Evolutionary conservation across 2,797 vertebrate genomes (phyloP), one percentile per base, ranked within the genome.

Genomic region (Melanotaenia parkinsoni): DNA sequence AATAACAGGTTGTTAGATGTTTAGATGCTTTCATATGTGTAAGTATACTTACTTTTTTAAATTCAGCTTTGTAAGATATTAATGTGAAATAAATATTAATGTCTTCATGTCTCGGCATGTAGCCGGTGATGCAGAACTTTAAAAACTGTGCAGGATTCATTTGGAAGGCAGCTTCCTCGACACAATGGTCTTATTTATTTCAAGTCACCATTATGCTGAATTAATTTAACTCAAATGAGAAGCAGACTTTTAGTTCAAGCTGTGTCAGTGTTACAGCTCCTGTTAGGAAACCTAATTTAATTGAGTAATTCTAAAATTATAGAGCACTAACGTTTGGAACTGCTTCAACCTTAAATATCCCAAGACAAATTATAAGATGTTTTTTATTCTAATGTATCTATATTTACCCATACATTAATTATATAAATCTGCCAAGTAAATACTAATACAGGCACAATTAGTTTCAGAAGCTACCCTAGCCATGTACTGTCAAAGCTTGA

Each of bases 181-280:
- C 20, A 60, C 30, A 3, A 1, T 26, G 32, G 35, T 59, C 38
- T 43, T 22, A 58, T 74, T 74, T 1, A 68, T 64, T 80, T 24
- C 24, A 62, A 66, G 69, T 69, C n/a, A 40, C 32, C 14, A 68
- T 78, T 54, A 70, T 54, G 54, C 30, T 24, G 5, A 66, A 70
- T 79, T 51, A 63, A 80, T 76, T 73, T 35, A 70, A 43, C 7
- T 47, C 26, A 14, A 64, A 61, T 51, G 71, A 38, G 74, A 77
- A 77, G 59, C 24, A 24, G 26, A 71, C 28, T 67, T 82, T 76
- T 51, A 58, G 45, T 63, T n/a, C 0, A 6, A 26, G 40, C 1
- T n/a, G 13, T 32, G 18, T 64, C 43, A 24, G 37, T 38, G 37
- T 38, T 38, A 38, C 5, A 61, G 70, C 18, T 26, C 18, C n/a